Evolutionary conservation across 1,140 invertebrate species (phyloP), one percentile per base, ranked within the genome.

Genomic region (Cyclargus thomasi): DNA sequence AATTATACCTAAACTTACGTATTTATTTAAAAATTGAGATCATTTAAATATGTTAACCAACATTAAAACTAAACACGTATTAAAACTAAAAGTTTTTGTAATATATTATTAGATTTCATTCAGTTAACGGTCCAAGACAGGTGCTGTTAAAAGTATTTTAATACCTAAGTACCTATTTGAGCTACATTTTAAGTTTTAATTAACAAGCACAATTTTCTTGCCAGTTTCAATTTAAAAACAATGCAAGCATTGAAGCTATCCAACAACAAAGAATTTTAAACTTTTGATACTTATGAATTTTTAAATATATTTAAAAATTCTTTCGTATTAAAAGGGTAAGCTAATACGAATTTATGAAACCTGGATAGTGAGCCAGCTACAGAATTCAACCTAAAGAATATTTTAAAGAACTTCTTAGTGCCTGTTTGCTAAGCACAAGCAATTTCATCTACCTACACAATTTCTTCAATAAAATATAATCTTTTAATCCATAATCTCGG

Each of bases 301-400:
- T 47, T 47, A 47, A 47, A 47, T 47, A 47, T 47, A 47, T 47
- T 47, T 47, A 11, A 47, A 47, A 47, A 16, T 47, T 47, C 39
- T 47, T 47, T 47, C 39, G 39, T 47, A 47, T 47, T 47, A 47
- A 47, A 47, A 47, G 39, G 39, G 39, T 47, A 47, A 47, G 10
- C 39, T 47, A 16, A 47, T 47, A 16, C 39, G 14, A 47, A 47
- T 16, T 47, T 47, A 47, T 47, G 10, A 47, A 47, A 47, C 14
- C 39, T 47, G 39, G 39, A 47, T 47, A 16, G 39, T 47, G 11
- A 47, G 4, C 39, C 14, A 16, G 39, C 39, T 16, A 47, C 14
- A 47, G 39, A 47, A 47, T 47, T 47, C 14, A 14, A 47, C 39
- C 39, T 16, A 16, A 47, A 47, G 39, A 47, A 47, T 47, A 47